Conservation (phyloP, 2,113 vertebrate genomes). For the Anhinga anhinga region DNA sequence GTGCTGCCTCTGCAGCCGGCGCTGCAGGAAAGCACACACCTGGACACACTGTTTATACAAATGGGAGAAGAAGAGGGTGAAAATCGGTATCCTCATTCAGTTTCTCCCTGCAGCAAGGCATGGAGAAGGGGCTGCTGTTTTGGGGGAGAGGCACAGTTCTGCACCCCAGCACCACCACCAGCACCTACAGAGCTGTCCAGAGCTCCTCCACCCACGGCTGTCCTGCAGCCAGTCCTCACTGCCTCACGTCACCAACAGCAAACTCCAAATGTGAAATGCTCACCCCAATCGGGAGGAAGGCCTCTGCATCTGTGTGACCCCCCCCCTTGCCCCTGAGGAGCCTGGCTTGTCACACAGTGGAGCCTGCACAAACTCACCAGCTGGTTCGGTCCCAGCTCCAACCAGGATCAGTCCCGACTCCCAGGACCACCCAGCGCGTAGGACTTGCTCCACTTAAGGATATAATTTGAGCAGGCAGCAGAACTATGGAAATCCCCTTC, state of each 20-base stretch:
- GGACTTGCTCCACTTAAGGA: not conserved
- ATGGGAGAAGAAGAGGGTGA: not conserved
- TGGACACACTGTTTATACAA: not conserved
- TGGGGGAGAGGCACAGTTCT: accelerated
- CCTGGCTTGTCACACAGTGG: accelerated
- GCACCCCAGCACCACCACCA: not conserved
- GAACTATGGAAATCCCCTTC: not conserved
- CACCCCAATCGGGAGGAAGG: accelerated
- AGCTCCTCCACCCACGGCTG: accelerated
- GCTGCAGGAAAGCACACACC: not conserved
- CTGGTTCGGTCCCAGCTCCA: not conserved
- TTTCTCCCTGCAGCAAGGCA: not conserved
- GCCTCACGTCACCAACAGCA: not conserved
- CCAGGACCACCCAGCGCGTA: accelerated
- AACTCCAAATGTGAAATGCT: not conserved
- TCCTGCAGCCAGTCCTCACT: not conserved
- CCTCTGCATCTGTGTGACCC: accelerated
- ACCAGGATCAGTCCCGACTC: not conserved
- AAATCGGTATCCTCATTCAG: accelerated
- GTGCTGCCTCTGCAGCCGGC: too few species aligned
- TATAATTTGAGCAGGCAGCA: not conserved
- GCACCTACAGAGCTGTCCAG: not conserved
- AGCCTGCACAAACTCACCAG: accelerated
- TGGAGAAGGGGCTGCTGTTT: not conserved
- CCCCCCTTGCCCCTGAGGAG: not conserved